Evolutionary conservation across 2,113 vertebrate species (phyloP).

Genomic region (Bubo bubo): DNA sequence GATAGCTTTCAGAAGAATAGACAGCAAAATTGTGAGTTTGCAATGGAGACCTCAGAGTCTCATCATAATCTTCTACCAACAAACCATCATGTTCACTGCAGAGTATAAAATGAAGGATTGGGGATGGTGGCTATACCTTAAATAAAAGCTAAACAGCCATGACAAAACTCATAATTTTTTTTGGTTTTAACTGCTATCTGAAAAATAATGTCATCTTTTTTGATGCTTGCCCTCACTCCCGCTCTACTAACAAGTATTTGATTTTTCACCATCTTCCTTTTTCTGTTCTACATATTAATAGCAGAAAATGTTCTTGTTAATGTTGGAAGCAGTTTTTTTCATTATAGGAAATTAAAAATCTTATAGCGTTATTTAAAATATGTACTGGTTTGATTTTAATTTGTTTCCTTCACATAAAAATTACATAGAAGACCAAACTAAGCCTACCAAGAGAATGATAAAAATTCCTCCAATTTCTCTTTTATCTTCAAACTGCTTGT

Average conservation of each 20-base stretch:
- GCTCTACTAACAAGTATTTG: not conserved
- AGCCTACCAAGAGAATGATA: not conserved
- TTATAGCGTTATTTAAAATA: not conserved
- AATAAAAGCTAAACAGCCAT: not conserved
- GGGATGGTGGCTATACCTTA: fast-evolving
- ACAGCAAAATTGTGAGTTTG: not conserved
- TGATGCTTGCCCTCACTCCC: not conserved
- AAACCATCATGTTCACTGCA: not conserved
- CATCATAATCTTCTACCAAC: not conserved
- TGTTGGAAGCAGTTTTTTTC: not conserved
- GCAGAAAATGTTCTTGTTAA: not conserved
- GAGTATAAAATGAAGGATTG: not conserved
- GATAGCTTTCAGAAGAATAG: not conserved
- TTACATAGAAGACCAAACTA: not conserved
- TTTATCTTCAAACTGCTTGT: not conserved
- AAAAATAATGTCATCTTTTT: not conserved
- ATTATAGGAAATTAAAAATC: not conserved
- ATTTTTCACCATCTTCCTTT: not conserved
- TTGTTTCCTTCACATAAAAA: not conserved
- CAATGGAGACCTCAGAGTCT: not conserved
- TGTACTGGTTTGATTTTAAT: not conserved
- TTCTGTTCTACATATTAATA: not conserved
- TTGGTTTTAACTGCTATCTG: not conserved
- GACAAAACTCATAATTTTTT: fast-evolving
- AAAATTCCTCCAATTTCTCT: not conserved